Evolutionary conservation across 2,888 invertebrate genomes (phyloP).

Genomic region (Xestia xanthographa): DNA sequence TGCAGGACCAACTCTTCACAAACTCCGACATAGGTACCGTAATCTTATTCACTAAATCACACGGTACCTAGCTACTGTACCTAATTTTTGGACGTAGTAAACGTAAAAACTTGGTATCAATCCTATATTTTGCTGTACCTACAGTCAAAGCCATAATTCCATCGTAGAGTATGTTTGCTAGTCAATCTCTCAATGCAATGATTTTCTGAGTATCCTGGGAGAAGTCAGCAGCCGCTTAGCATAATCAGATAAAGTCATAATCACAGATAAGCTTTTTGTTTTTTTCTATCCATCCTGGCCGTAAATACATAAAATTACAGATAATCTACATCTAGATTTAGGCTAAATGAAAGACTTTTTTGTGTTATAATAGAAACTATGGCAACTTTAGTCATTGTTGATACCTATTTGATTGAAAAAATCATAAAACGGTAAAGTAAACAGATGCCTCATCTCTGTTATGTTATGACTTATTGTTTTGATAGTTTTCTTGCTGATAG

Average conservation of each 20-base stretch:
- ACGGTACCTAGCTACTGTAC: background rate
- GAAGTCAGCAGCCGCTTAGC: no score
- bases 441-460: background rate
- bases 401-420: no score
- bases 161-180: background rate
- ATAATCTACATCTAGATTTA: background rate
- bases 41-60: background rate
- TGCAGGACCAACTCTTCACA: background rate
- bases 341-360: background rate
- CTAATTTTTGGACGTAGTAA: background rate
- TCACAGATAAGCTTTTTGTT: background rate
- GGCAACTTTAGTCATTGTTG: accelerated
- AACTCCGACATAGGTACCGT: background rate
- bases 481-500: conserved; percentile 1
- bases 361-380: background rate
- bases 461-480: background rate
- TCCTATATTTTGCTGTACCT: background rate
- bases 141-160: background rate
- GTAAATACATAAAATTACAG: background rate
- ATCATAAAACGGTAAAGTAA: background rate
- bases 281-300: background rate
- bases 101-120: no score
- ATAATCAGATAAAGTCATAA: no score
- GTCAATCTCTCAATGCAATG: background rate
- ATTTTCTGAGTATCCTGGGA: no score